These are phyloP conservation scores for Scaptodrosophila latifasciaeformis DNA, from an alignment of 2,888 invertebrate species.

Conservation along the genomic window DNA sequence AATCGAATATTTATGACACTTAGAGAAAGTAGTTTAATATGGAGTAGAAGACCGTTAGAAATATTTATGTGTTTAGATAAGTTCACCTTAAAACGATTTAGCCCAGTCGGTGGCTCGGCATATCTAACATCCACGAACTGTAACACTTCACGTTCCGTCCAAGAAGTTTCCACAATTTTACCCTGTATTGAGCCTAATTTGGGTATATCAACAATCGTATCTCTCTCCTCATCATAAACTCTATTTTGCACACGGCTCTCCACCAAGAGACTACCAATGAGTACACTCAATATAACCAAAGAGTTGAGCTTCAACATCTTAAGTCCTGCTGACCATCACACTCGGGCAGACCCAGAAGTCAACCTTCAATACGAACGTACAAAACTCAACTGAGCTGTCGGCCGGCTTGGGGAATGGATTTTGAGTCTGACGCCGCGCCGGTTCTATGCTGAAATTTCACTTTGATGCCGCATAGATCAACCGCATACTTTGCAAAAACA, in stretches of 20 bases:
- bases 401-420: constrained; percentile 28
- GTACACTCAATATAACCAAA: neutral
- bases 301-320: constrained; percentile 27
- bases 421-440: constrained; percentile 49
- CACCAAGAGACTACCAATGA: constrained; percentile 6
- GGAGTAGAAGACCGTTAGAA: too few relatives aligned
- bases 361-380: constrained; percentile 15
- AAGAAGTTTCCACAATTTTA: constrained; percentile 64
- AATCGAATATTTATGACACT: too few relatives aligned
- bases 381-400: constrained; percentile 44
- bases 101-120: constrained; percentile 70
- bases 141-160: constrained; percentile 65
- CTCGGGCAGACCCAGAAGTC: too few relatives aligned
- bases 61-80: too few relatives aligned
- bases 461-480: constrained; percentile 16
- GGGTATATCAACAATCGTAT: constrained; percentile 65
- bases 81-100: constrained; percentile 71
- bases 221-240: constrained; percentile 58
- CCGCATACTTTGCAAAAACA: constrained; percentile 16
- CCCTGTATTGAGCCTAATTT: constrained; percentile 68
- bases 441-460: neutral
- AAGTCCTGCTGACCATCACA: neutral
- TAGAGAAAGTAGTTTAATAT: too few relatives aligned
- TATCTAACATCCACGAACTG: constrained; percentile 73
- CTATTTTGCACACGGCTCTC: constrained; percentile 28